phyloP scores from a whole-genome alignment of 2,888 invertebrate genomes.

The Acleris emargana region DNA sequence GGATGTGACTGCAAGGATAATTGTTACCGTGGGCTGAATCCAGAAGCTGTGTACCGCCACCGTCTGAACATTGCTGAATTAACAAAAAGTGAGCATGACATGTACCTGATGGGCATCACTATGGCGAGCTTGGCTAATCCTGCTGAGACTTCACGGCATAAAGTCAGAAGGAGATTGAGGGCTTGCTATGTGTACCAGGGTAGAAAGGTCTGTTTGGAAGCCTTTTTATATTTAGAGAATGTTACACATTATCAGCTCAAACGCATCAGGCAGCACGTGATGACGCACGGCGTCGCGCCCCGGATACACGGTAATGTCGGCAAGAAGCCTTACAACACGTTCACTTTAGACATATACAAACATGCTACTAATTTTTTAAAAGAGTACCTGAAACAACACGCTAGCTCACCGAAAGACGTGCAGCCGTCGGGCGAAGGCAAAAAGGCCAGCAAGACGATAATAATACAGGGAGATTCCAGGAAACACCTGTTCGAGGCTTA shows the following conservation, averaged over 20 bases:
- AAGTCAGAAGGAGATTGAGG: slow-evolving; percentile 87
- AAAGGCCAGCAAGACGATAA: slow-evolving; percentile 76
- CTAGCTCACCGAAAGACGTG: slow-evolving; percentile 80
- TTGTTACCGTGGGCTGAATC: slow-evolving; percentile 89
- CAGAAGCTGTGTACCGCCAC: slow-evolving; percentile 90
- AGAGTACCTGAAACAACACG: slow-evolving; percentile 87
- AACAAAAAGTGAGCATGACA: slow-evolving; percentile 92
- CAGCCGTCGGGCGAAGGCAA: slow-evolving; percentile 79
- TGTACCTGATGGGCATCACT: slow-evolving; percentile 93
- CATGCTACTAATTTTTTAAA: slow-evolving; percentile 90
- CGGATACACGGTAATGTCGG: slow-evolving; percentile 91
- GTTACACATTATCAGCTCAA: slow-evolving; percentile 91
- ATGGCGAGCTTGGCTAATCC: slow-evolving; percentile 91
- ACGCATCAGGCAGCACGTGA: slow-evolving; percentile 89
- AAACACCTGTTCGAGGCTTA: slow-evolving; percentile 90
- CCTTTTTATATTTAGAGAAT: slow-evolving; percentile 91
- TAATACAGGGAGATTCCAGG: slow-evolving; percentile 82
- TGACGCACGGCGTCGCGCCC: slow-evolving; percentile 91
- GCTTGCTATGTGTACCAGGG: slow-evolving; percentile 92
- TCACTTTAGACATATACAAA: slow-evolving; percentile 90
- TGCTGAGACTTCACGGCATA: slow-evolving; percentile 88
- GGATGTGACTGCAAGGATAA: slow-evolving; percentile 92
- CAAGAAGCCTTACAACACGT: slow-evolving; percentile 91
- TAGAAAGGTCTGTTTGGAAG: slow-evolving; percentile 89
- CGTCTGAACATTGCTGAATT: slow-evolving; percentile 90